These are phyloP conservation scores for Nomada goodeniana DNA, from an alignment of 2,888 invertebrate species.

Conservation along the genomic window DNA sequence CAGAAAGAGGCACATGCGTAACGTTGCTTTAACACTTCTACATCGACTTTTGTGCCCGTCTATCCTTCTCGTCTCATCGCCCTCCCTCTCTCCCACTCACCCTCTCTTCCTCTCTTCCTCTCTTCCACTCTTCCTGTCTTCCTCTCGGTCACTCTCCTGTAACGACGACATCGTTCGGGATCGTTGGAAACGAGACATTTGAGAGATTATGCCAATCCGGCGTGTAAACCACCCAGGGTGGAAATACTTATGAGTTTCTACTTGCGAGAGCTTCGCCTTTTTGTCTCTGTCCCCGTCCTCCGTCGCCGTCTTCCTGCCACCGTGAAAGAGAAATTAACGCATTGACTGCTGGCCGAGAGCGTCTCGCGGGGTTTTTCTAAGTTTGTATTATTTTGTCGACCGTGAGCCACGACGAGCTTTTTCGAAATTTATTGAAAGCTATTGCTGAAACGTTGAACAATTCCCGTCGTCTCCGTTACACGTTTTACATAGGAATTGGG, in stretches of 20 bases:
- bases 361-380: conserved; percentile 32
- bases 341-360: conserved; percentile 25
- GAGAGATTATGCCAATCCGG: conserved; percentile 82
- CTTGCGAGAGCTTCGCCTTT: conserved; percentile 13
- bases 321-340: conserved; percentile 53
- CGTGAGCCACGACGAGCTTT: conserved; percentile 15
- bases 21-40: conserved; percentile 8
- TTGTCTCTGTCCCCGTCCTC: not conserved
- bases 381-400: conserved; percentile 3
- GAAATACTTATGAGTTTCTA: conserved; percentile 55
- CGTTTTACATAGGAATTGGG: too few relatives aligned
- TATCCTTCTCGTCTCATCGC: not conserved
- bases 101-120: conserved; percentile 13
- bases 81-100: conserved; percentile 25
- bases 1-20: conserved; percentile 13
- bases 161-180: conserved; percentile 74
- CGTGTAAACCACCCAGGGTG: conserved; percentile 60
- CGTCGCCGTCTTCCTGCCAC: conserved; percentile 7
- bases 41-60: conserved; percentile 1
- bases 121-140: conserved; percentile 37
- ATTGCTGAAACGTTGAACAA: conserved; percentile 21
- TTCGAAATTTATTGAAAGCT: conserved; percentile 21
- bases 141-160: conserved; percentile 51
- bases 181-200: conserved; percentile 82
- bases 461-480: not conserved